Evolutionary conservation across 2,888 invertebrate species (phyloP), one percentile per base, ranked within the genome.

Genomic region (Anthrax anthrax): DNA sequence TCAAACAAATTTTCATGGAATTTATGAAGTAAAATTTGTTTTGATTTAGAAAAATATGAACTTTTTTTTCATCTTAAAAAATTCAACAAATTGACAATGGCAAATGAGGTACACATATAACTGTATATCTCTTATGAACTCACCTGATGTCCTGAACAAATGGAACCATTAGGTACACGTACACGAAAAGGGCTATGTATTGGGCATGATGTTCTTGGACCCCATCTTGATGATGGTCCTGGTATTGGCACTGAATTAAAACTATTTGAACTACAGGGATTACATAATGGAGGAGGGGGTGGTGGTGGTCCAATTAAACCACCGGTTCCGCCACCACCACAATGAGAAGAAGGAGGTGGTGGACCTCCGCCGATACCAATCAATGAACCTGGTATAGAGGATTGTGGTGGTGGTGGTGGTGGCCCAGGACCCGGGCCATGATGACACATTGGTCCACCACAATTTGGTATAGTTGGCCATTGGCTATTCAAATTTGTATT

Each of bases 101-200:
- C n/a, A n/a, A n/a, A n/a, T n/a, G n/a, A n/a, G n/a, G n/a, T n/a
- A n/a, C n/a, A n/a, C n/a, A n/a, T n/a, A n/a, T n/a, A n/a, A n/a
- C n/a, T n/a, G n/a, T n/a, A n/a, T n/a, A n/a, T n/a, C n/a, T n/a
- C n/a, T n/a, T n/a, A 23, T 14, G 17, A 37, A 48, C 42, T 67
- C 67, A 67, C 69, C 69, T 69, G 69, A 58, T 69, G 69, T 65
- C 69, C 69, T 53, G 69, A 68, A 57, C 69, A 69, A 54, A 69
- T 64, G 46, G 67, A 67, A 57, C 69, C 69, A 54, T 69, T 69
- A 52, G 69, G 69, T 54, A 67, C 67, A 52, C 69, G 65, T 52
- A 67, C 64, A 53, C 69, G 64, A 59, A 69, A 69, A 53, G 69
- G 69, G 60, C 69, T 69, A 60, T 69, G 69, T 54, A 69, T 65